A percentile compares a stretch with the other conserved stretches of the same genome.
Evolutionary conservation across 2,113 vertebrate genomes (phyloP).

Genomic region (Rhinopomastus cyanomelas): DNA sequence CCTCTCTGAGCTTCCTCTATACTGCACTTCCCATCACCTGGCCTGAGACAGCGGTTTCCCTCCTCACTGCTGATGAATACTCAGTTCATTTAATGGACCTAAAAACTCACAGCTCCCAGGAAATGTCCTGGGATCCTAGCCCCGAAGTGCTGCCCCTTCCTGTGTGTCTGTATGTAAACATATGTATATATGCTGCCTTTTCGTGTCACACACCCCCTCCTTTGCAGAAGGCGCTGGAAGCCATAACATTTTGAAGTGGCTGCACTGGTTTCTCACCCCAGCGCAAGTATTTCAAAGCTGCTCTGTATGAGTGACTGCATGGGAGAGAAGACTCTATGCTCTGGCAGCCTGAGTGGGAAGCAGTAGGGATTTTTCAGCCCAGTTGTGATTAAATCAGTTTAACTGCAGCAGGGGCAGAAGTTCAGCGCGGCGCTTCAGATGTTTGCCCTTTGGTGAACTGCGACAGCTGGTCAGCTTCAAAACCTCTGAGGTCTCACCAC

Average conservation of each 20-base stretch:
- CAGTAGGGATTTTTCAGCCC: not conserved
- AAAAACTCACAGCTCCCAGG: not conserved
- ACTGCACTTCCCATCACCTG: not conserved
- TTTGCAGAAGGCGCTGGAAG: slow-evolving; percentile 24
- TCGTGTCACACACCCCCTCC: not conserved
- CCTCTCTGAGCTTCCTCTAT: not conserved
- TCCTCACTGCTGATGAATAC: not conserved
- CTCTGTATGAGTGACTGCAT: not conserved
- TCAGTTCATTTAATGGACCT: not conserved
- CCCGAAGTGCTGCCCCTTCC: not conserved
- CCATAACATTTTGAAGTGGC: slow-evolving; percentile 43
- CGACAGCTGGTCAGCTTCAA: slow-evolving; percentile 52
- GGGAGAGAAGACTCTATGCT: not conserved
- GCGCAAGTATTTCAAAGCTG: not conserved
- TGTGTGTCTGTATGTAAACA: no score
- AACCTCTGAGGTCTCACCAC: slow-evolving; percentile 3
- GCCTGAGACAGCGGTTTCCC: not conserved
- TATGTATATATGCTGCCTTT: no score
- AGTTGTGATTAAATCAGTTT: slow-evolving; percentile 36
- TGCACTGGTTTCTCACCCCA: slow-evolving; percentile 13
- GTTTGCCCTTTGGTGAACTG: slow-evolving; percentile 46
- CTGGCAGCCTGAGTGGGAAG: not conserved
- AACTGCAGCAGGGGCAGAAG: not conserved
- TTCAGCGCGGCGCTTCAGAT: not conserved
- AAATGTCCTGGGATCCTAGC: not conserved